These are phyloP conservation scores for Sphyrna mokarran DNA, from an alignment of 2,113 vertebrate genomes.

Conservation along the genomic window DNA sequence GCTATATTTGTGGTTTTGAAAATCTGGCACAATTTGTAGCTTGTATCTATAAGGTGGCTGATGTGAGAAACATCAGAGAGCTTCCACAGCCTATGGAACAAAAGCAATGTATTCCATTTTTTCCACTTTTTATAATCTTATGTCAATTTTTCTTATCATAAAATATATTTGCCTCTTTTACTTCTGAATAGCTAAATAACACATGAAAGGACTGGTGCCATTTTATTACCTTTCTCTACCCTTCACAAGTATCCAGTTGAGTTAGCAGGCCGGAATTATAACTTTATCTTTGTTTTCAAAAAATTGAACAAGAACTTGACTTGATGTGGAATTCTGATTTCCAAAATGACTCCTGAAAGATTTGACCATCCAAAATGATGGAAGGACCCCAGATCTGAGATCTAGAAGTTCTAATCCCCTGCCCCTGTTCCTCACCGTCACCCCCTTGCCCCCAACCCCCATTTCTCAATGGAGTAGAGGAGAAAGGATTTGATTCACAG, in stretches of 20 bases:
- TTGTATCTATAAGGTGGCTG: neutral
- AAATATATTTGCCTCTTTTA: neutral
- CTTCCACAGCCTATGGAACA: neutral
- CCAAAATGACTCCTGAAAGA: no score
- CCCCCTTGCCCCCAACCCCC: no score
- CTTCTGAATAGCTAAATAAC: neutral
- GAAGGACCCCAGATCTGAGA: no score
- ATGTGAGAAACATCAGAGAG: neutral
- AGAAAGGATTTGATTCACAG: no score
- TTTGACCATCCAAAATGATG: no score
- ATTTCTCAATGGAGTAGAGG: no score
- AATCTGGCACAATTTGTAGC: neutral
- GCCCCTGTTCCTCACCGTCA: no score
- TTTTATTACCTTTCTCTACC: neutral
- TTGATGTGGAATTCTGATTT: neutral
- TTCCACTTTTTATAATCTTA: neutral
- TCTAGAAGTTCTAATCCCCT: no score
- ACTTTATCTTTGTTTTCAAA: neutral
- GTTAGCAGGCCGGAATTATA: neutral
- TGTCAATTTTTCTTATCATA: neutral
- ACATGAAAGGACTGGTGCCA: neutral
- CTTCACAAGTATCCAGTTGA: neutral
- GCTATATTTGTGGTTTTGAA: neutral
- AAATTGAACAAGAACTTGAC: neutral
- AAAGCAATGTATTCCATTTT: neutral